phyloP scores from a whole-genome alignment of 2,113 vertebrate species.

The Pedionomus torquatus region DNA sequence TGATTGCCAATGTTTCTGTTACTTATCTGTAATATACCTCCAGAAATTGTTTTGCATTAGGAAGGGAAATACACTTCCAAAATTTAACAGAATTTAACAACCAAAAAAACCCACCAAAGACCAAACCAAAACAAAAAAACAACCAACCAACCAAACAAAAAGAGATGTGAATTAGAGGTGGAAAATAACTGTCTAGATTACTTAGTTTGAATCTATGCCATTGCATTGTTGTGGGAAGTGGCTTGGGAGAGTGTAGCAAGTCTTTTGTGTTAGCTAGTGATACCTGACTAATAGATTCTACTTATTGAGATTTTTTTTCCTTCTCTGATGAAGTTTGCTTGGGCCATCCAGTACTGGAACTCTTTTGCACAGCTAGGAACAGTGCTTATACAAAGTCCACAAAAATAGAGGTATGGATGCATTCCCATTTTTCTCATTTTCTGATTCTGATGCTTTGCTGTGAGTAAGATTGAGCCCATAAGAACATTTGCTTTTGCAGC shows the following conservation, averaged over 20 bases:
- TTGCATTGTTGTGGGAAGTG: background rate
- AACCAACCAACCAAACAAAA: background rate
- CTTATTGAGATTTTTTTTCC: background rate
- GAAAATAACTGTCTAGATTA: background rate
- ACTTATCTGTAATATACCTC: background rate
- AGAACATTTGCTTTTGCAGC: background rate
- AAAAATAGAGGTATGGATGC: background rate
- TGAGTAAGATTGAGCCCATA: background rate
- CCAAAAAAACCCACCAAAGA: background rate
- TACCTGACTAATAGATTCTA: background rate
- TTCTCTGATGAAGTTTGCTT: background rate
- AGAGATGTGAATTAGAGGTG: background rate
- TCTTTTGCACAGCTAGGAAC: background rate
- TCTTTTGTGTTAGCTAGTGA: background rate
- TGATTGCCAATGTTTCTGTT: background rate
- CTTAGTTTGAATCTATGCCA: background rate
- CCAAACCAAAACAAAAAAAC: background rate
- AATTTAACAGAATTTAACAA: background rate
- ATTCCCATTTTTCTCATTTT: background rate
- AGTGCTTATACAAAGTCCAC: background rate
- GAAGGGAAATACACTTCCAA: background rate
- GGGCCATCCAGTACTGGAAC: background rate
- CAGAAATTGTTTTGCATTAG: background rate
- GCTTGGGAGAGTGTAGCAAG: background rate
- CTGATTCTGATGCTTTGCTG: background rate